Base-by-base conservation (phyloP, 2,888 invertebrate genomes). In the Rhagium mordax region DNA sequence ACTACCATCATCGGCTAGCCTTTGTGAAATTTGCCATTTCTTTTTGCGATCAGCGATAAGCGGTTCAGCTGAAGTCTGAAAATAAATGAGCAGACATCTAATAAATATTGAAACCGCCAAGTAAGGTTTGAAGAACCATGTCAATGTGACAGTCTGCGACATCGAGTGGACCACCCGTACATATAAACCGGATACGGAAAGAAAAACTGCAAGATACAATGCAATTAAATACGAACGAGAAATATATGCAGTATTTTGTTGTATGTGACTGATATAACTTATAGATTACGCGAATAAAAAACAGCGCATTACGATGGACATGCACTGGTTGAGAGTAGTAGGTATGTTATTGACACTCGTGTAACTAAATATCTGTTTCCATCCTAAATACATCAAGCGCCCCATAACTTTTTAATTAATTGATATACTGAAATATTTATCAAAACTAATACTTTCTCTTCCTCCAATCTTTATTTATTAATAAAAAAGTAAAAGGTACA, bases 51-150 rank as follows among this genome's bases (percentile, higher is more conserved):
- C 70, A 59, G 51, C 77, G 80, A 81, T 81, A 81, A 79, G 78
- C 77, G 48, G 27, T 41, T 69, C 60, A 61, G 68, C 64, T 41
- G 53, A 68, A 61, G 68, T 66, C 71, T 67, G 75, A 72, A 78
- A 80, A 81, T 81, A 80, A 81, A 80, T 78, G 79, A 82, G 78
- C 74, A 74, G 75, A 74, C 82, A 79, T 81, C 80, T 83, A 82
- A 83, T 83, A 82, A 84, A 84, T 84, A 84, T 84, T 83, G 79
- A 84, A 82, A 81, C 77, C 74, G 79, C 84, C 85, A 82, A 84
- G 84, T 85, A 84, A 85, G 85, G 86, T 81, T 81, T 84, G 85
- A 86, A 85, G 85, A 84, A 85, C 84, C 85, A 86, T 85, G 86
- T 86, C 86, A 85, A 82, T 81, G 82, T 86, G 85, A 85, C 85